Evolutionary conservation across 2,113 vertebrate genomes (phyloP).

Genomic region (Falco punctatus): DNA sequence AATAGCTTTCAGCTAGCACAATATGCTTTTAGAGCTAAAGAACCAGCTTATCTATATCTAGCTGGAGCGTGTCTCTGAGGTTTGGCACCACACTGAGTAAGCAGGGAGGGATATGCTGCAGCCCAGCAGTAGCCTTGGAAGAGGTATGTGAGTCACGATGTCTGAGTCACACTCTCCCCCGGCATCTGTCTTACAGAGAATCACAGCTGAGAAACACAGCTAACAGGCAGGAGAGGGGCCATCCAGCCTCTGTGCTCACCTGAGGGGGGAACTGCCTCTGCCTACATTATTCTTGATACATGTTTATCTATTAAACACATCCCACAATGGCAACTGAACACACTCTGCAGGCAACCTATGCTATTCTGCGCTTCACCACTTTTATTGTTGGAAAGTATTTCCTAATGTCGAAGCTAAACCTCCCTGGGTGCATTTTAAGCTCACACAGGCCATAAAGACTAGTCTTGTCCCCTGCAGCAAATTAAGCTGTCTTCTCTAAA

Average conservation of each 20-base stretch:
- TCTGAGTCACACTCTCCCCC: constrained; percentile 21
- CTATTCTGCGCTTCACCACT: neutral
- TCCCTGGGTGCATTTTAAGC: neutral
- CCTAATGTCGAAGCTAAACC: neutral
- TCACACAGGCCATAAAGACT: neutral
- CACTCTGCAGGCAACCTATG: neutral
- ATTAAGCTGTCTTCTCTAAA: neutral
- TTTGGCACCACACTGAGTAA: constrained; percentile 16
- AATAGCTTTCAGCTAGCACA: constrained; percentile 1
- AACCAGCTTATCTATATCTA: neutral
- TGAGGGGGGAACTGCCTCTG: neutral
- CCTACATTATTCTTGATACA: neutral
- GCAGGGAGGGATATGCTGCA: constrained; percentile 10
- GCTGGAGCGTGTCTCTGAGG: neutral
- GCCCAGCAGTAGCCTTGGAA: constrained; percentile 29
- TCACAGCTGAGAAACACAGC: neutral
- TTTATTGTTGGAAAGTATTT: neutral
- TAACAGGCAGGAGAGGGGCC: neutral
- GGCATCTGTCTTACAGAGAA: neutral
- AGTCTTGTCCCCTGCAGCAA: neutral
- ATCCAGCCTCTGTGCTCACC: neutral
- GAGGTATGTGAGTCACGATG: constrained; percentile 16
- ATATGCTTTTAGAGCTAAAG: neutral
- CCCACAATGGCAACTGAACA: neutral
- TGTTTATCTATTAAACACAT: neutral